Base-by-base conservation (phyloP, 2,888 invertebrate genomes). In the Arenicola marina region DNA sequence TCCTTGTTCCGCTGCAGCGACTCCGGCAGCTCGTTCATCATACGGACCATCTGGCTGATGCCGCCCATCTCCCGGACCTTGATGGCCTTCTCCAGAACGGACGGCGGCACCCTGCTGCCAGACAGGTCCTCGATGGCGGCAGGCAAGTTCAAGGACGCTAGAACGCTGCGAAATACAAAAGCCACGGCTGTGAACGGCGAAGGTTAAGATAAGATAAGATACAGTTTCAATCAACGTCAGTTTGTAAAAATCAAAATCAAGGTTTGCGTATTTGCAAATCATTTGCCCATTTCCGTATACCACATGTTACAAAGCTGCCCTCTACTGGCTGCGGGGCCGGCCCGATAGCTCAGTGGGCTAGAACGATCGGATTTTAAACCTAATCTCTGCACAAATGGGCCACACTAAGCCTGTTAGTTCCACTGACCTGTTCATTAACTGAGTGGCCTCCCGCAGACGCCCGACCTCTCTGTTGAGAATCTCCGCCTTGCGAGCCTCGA, bases 71-170 rank as follows among this genome's bases (percentile, higher is more conserved):
- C 87, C 67, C 89, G 88, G 51, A 97, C 89, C 70, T 89, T 88
- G 54, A 87, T 87, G 1, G 95, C 91, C 84, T 96, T 96, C 72
- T 92, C 92, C 61, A 90, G 85, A 67, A 99, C 86, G 18, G 95
- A 95, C 59, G 90, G 93, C 0, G 99, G 98, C 73, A 98, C 87
- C 56, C 89, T 88, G 45, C 89, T 88, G 4, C 88, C 87, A 32
- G 76, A 74, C 44, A 80, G 67, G 72, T 89, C 90, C 85, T 99
- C 98, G 61, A 98, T 88, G 57, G 96, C 94, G n/a, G 97, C 98
- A 7, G 99, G 98, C 76, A 99, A 88, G 86, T 95, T 97, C 71
- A 98, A 86, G 65, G 94, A 94, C 0, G 96, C 93, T 78, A 99
- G 86, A 56, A 94, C 88, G 76, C 91, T 90, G 76, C 58, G 71